These are phyloP conservation scores for Orchestia grillus DNA, from an alignment of 1,140 invertebrate species.

Conservation along the genomic window DNA sequence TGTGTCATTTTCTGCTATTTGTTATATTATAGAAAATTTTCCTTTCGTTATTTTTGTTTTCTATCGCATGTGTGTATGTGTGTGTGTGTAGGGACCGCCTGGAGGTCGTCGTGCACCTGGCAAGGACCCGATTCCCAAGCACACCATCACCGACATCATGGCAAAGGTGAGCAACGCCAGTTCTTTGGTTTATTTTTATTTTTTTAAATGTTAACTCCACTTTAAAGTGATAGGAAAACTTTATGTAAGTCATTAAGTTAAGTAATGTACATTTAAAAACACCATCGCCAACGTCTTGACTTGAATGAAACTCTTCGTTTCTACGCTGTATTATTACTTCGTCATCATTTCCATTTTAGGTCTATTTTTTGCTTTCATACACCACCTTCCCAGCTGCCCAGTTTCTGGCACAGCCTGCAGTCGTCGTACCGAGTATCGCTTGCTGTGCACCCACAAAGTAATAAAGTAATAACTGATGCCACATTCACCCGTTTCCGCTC, in stretches of 20 bases:
- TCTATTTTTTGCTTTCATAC: no score
- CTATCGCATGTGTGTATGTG: slow-evolving; percentile 46
- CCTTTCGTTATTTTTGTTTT: slow-evolving; percentile 15
- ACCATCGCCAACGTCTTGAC: background rate
- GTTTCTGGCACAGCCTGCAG: no score
- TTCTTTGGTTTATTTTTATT: background rate
- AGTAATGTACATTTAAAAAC: background rate
- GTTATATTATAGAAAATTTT: background rate
- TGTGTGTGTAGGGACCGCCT: slow-evolving; percentile 31
- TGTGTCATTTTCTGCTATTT: background rate
- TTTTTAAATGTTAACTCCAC: background rate
- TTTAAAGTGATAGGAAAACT: background rate
- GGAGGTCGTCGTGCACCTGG: slow-evolving; percentile 17
- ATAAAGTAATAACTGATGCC: no score
- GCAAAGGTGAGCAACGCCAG: background rate
- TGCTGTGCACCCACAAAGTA: no score
- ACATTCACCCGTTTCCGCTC: no score
- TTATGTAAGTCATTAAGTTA: background rate
- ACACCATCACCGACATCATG: slow-evolving; percentile 56
- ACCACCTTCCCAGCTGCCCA: no score
- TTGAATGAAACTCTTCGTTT: background rate
- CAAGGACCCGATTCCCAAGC: background rate
- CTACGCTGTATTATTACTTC: no score
- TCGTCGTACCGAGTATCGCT: no score
- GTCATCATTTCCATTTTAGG: no score